Percentiles rank a stretch among this genome's conserved stretches.
Evolutionary conservation across 2,113 vertebrate genomes (phyloP).

Genomic region (Peromyscus maniculatus): DNA sequence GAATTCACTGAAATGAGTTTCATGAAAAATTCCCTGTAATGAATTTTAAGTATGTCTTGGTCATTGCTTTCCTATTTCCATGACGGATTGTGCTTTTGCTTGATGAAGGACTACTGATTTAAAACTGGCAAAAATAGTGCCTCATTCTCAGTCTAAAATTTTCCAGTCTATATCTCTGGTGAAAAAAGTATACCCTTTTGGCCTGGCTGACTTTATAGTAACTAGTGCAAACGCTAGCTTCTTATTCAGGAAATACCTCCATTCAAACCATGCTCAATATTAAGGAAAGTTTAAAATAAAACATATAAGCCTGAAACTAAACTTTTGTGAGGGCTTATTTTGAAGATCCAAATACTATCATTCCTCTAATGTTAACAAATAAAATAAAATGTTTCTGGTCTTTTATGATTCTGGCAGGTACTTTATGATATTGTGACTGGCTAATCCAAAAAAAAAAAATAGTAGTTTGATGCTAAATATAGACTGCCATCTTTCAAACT

Average conservation of each 20-base stretch:
- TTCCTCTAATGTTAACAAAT: neutral
- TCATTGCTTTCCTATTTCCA: neutral
- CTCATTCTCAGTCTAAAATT: neutral
- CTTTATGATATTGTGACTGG: neutral
- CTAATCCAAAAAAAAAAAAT: rapidly evolving
- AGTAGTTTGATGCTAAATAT: neutral
- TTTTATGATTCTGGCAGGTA: neutral
- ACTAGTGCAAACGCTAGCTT: neutral
- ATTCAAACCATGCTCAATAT: neutral
- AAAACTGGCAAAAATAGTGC: conserved; percentile 32
- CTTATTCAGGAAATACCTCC: neutral
- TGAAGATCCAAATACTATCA: neutral
- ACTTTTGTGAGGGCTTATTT: neutral
- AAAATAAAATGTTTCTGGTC: neutral
- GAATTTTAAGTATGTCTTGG: neutral
- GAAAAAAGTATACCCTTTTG: neutral
- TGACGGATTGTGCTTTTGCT: neutral
- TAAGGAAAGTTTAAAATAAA: neutral
- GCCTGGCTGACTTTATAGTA: neutral
- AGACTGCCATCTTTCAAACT: neutral
- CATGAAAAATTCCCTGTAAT: neutral
- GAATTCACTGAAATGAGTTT: conserved; percentile 6
- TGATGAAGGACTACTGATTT: neutral
- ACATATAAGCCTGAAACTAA: neutral
- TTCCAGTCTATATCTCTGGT: neutral